Base-by-base conservation (phyloP, 2,888 invertebrate genomes). In the Cataglyphis cursor region DNA sequence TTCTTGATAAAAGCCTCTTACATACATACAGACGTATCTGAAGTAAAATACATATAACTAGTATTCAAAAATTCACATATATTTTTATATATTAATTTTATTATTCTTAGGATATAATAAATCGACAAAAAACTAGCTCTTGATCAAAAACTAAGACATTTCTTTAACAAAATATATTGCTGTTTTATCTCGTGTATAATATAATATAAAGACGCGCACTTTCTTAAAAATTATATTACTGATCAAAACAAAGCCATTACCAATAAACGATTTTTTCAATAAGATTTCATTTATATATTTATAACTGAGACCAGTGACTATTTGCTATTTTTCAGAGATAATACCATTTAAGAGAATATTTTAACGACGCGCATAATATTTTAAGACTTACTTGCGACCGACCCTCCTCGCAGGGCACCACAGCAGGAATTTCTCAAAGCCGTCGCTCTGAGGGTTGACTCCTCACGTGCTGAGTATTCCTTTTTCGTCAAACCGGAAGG, bases 401-500 rank as follows among this genome's bases (percentile, higher is more conserved):
- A 57, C 48, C 59, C 18, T 48, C 10, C 24, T 21, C 65, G 10
- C 0, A 68, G 41, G 51, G 21, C 41, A 28, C 35, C 51, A 62
- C 38, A 51, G 51, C n/a, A 51, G n/a, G 59, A 48, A 75, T 70
- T 54, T 70, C 62, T 80, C 80, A 57, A 64, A 80, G 57, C 48
- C 41, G 68, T 80, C 83, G 78, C 66, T 68, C 59, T 48, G 78
- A 41, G 51, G 68, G 51, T 51, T 78, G 78, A 83, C 70, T 70
- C 24, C 62, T 80, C 72, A 62, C 83, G 82, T 57, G 62, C 57
- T 54, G 64, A 80, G 70, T 64, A 54, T 83, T 80, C 41, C 81
- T 81, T 74, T 81, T 75, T 81, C 51, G 81, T 81, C 81, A 51
- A 82, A 78, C 68, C 21, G 65, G 38, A 54, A 72, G 82, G 65